Evolutionary conservation across 2,797 vertebrate genomes (phyloP), one percentile per base, ranked within the genome.

Genomic region (Xenentodon cancila): DNA sequence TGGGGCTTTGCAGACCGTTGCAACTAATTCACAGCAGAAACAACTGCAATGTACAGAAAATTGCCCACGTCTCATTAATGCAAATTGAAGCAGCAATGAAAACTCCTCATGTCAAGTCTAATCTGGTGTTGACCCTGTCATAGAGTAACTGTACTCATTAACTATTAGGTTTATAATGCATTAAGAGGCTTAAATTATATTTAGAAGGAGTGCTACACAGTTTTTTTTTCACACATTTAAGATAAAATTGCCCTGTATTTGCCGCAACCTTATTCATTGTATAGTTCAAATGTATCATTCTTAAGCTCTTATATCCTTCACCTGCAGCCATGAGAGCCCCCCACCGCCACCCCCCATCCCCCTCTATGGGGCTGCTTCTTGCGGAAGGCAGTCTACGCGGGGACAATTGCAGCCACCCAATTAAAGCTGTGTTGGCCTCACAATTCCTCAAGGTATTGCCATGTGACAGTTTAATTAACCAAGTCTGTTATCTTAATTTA

Each of bases 401-500:
- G 85, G 86, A 92, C 91, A 92, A 90, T 84, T 77, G 89, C 85
- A 87, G 86, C 77, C 88, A 91, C 85, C 91, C 89, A 92, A 93
- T 93, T 94, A 92, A 92, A 92, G 79, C 80, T 82, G 77, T 52
- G 83, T 89, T 91, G 91, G 87, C 87, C 82, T 84, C 34, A 71
- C 82, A 88, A 91, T 93, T 91, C 88, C 92, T 92, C 91, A 92
- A 91, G 90, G 91, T 91, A 92, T 87, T 88, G 84, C 92, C 91
- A 91, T 92, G 91, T 91, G 91, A 92, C 90, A 91, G 91, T 92
- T 92, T 93, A 93, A 94, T 94, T 94, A 94, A 93, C 90, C 88
- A 90, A 90, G 78, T 66, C 79, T 74, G 89, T 93, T 93, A 92
- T 93, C 93, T 93, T 93, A 92, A 93, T 92, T 92, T 92, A 91